A percentile compares a stretch with the other conserved stretches of the same genome.
phyloP scores from a whole-genome alignment of 2,888 invertebrate species.

The Trypoxylon attenuatum region DNA sequence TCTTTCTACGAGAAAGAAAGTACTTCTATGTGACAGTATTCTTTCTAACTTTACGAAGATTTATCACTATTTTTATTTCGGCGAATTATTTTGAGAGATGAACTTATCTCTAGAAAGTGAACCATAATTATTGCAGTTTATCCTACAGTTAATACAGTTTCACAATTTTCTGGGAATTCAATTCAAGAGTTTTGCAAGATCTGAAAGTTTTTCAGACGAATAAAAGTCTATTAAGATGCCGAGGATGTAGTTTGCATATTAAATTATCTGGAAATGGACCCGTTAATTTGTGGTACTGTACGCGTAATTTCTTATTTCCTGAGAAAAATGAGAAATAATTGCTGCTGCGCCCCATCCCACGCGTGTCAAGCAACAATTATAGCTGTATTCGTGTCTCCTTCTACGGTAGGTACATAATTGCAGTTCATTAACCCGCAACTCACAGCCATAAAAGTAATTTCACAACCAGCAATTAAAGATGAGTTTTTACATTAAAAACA shows the following conservation, averaged over 20 bases:
- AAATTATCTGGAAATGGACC: background rate
- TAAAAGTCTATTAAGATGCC: background rate
- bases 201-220: too few species aligned
- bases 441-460: background rate
- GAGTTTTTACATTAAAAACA: background rate
- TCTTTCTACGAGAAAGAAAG: background rate
- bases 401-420: background rate
- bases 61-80: too few species aligned
- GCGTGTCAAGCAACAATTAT: background rate
- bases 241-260: background rate
- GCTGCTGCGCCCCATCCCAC: background rate
- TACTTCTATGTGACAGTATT: too few species aligned
- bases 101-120: too few species aligned
- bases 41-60: background rate
- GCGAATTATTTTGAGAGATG: too few species aligned
- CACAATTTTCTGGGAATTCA: too few species aligned
- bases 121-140: too few species aligned
- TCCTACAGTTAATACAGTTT: too few species aligned
- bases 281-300: background rate
- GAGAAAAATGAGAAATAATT: background rate
- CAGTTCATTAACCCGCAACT: background rate
- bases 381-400: background rate
- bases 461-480: background rate
- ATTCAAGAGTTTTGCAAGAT: too few species aligned
- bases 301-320: background rate